A percentile compares a stretch with the other conserved stretches of the same genome.
Conservation (phyloP, 2,797 vertebrate species). For the Synaphobranchus kaupii region DNA sequence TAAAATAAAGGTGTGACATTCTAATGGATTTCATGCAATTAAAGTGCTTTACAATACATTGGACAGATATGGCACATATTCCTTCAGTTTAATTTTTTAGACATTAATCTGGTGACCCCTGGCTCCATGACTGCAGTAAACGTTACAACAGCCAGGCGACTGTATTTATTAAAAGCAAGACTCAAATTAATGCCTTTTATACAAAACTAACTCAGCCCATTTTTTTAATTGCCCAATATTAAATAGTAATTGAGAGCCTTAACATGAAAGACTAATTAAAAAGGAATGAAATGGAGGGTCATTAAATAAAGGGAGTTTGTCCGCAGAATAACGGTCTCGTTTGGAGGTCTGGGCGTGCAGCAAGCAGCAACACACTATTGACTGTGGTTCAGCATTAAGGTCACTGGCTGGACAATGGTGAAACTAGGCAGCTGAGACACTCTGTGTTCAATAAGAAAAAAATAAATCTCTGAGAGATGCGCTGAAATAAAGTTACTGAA, state of each 20-base stretch:
- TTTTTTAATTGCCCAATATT: conserved; percentile 72
- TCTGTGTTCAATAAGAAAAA: conserved; percentile 96
- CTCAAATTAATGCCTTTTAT: conserved; percentile 57
- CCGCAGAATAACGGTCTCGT: conserved; percentile 65
- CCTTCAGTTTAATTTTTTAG: conserved; percentile 65
- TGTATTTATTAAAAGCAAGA: conserved; percentile 55
- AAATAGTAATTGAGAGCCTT: conserved; percentile 80
- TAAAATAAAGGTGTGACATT: conserved; percentile 42
- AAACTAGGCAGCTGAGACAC: conserved; percentile 96
- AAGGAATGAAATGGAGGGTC: conserved; percentile 64
- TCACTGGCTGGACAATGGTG: conserved; percentile 94
- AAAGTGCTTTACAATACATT: conserved; percentile 47
- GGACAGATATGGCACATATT: conserved; percentile 52
- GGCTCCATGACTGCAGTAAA: conserved; percentile 54
- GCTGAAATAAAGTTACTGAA: conserved; percentile 96
- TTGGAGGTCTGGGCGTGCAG: conserved; percentile 72
- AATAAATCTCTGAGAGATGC: conserved; percentile 94
- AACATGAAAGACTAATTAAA: conserved; percentile 68
- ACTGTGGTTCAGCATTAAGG: conserved; percentile 88
- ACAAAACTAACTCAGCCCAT: conserved; percentile 55
- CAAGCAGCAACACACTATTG: conserved; percentile 84
- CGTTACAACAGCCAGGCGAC: conserved; percentile 59
- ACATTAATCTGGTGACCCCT: conserved; percentile 53
- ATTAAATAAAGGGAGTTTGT: conserved; percentile 75
- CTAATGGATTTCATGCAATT: conserved; percentile 53